Evolutionary conservation across 2,888 invertebrate species (phyloP).

Genomic region (Blomia tropicalis): DNA sequence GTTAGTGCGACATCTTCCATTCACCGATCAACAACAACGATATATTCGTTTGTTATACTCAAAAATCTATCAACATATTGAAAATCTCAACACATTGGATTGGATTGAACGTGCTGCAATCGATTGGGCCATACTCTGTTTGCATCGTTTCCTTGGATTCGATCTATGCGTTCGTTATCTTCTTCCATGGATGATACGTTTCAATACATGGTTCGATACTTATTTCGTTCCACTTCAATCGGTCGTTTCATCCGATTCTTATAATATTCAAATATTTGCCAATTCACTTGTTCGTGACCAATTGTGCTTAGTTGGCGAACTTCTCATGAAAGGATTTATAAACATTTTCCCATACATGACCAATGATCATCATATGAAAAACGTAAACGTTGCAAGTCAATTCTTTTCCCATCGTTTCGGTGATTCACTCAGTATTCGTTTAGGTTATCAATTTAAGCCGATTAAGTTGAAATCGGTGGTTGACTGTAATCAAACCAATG

Average conservation of each 20-base stretch:
- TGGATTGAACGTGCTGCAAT: background rate
- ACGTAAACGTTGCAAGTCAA: background rate
- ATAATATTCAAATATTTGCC: background rate
- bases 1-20: background rate
- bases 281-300: background rate
- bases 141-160: conserved; percentile 2
- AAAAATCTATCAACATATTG: background rate
- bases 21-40: conserved; percentile 1
- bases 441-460: too few relatives aligned
- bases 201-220: background rate
- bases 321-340: conserved; percentile 3
- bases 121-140: background rate
- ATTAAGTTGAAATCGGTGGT: background rate
- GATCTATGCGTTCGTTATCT: conserved; percentile 4
- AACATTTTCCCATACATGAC: too few relatives aligned
- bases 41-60: background rate
- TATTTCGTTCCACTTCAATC: background rate
- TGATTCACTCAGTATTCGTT: background rate
- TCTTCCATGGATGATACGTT: background rate
- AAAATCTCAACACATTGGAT: background rate
- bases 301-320: background rate
- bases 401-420: background rate
- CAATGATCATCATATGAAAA: background rate
- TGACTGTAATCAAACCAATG: background rate
- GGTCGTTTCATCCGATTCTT: background rate